Percentiles rank a stretch among this genome's conserved stretches.
Conservation (phyloP, 2,888 invertebrate genomes). For the Limenitis camilla region DNA sequence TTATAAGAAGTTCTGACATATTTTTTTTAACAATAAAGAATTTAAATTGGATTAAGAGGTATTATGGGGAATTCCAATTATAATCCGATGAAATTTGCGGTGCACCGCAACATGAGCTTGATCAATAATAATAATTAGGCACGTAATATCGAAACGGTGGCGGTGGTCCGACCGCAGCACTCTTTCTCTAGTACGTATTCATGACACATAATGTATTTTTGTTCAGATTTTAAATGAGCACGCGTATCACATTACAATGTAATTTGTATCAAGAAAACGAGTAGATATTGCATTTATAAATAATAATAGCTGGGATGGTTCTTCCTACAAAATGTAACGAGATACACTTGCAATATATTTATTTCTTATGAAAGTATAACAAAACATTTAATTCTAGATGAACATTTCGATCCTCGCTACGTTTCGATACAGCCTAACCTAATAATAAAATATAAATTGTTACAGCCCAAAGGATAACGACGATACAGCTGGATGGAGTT, state of each 20-base stretch:
- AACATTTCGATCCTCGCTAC: no score
- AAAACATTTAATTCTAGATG: no score
- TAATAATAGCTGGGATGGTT: neutral
- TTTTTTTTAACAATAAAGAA: no score
- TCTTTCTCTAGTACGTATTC: conserved; percentile 31
- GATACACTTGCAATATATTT: neutral
- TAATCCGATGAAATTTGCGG: no score
- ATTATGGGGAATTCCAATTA: no score
- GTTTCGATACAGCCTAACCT: no score
- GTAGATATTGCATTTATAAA: neutral
- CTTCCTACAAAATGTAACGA: neutral
- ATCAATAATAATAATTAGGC: conserved; percentile 47
- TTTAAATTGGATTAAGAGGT: no score
- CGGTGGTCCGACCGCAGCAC: conserved; percentile 40
- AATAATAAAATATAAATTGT: conserved; percentile 34
- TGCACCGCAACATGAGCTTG: conserved; percentile 37
- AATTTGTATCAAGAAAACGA: neutral
- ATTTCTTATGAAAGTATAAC: no score
- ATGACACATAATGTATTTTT: conserved; percentile 34
- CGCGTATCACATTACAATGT: conserved; percentile 15
- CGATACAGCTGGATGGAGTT: conserved; percentile 88
- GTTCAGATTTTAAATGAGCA: conserved; percentile 33
- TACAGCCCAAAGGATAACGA: conserved; percentile 89
- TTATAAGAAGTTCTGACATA: neutral
- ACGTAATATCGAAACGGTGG: conserved; percentile 34